phyloP scores from a whole-genome alignment of 2,113 vertebrate genomes.

The Arothron firmamentum region DNA sequence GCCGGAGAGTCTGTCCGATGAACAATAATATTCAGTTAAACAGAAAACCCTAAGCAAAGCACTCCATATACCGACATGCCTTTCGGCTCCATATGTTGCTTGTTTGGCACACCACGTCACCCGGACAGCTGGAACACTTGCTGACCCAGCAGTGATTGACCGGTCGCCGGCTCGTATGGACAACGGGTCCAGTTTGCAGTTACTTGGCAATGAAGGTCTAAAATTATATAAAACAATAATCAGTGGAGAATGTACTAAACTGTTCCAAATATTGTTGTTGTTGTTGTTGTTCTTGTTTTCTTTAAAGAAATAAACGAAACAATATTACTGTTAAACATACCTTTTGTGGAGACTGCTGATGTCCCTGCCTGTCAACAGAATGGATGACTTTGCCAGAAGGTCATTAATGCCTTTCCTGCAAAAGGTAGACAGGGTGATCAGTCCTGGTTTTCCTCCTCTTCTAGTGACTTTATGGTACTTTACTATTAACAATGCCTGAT shows the following conservation, averaged over 20 bases:
- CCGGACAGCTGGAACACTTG: constrained; percentile 59
- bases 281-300: too few species aligned
- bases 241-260: too few species aligned
- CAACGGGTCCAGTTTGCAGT: constrained; percentile 18
- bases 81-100: constrained; percentile 21
- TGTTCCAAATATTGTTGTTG: too few species aligned
- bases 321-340: too few species aligned
- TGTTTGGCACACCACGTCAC: constrained; percentile 34
- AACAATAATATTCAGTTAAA: not conserved
- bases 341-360: constrained; percentile 1
- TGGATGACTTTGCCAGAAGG: constrained; percentile 50
- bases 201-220: constrained; percentile 4
- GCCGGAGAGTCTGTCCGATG: too few species aligned
- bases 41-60: not conserved
- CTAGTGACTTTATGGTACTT: not conserved
- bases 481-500: not conserved
- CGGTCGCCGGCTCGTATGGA: constrained; percentile 14
- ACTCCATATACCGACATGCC: constrained; percentile 55
- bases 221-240: too few species aligned
- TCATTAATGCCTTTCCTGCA: constrained; percentile 18
- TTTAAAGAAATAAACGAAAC: too few species aligned
- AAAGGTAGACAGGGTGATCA: constrained; percentile 26
- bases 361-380: constrained; percentile 32
- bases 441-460: constrained; percentile 18
- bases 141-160: constrained; percentile 57